Base-by-base conservation (phyloP, 2,888 invertebrate species). In the Ophion ventricosus region DNA sequence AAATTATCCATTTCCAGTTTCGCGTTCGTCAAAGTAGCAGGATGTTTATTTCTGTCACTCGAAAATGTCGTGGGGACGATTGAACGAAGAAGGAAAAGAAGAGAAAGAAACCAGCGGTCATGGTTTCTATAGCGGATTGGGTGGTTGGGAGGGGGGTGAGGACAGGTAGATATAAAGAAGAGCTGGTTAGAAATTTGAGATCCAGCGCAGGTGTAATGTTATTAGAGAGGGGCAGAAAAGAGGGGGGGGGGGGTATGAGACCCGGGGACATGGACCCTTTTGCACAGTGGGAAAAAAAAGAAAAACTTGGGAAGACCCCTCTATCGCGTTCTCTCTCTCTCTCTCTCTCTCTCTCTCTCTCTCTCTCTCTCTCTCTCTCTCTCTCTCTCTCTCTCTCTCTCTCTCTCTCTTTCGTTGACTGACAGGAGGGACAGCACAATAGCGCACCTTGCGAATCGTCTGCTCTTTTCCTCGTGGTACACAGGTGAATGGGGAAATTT, bases 371-470 rank as follows among this genome's bases (percentile, higher is more conserved):
- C 69, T 49, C 54, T 43, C 40, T 64, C n/a, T 35, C 64, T 66
- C 66, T 66, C 66, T 72, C 59, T 35, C 29, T 56, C 56, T 67
- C 43, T 54, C 20, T 26, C 20, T 67, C 49, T 25, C 25, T 49
- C 17, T 25, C 26, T 54, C 59, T 59, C 59, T 59, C 29, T 57
- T 29, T 56, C 49, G 29, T 59, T 64, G 80, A 73, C 72, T 69
- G 59, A 79, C 57, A 77, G 63, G 66, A 63, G 59, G 80, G 72
- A 82, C 82, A 85, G 77, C 64, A 87, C 80, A 86, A 87, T 85
- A 81, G 85, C 67, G 82, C 87, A 87, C 87, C 87, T 87, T 87
- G 87, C 87, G 72, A 86, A 86, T 87, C 83, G 78, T 56, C 56
- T 64, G 72, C 61, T 83, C 82, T 80, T 85, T 79, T 77, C 72